Evolutionary conservation across 2,888 invertebrate genomes (phyloP).

Genomic region (Eudasyphora cyanicolor): DNA sequence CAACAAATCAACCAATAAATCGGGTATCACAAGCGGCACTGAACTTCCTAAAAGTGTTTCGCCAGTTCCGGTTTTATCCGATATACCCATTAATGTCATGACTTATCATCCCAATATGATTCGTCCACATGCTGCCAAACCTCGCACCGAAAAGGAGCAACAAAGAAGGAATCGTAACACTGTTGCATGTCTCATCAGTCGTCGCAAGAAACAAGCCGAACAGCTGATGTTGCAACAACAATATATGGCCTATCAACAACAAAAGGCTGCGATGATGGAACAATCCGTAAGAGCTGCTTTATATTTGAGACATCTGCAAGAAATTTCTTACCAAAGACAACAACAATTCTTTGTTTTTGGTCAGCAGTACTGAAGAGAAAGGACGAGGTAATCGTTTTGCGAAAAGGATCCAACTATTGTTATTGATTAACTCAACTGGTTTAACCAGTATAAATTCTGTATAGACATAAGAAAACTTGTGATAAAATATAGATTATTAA

Average conservation of each 20-base stretch:
- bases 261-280: conserved; percentile 60
- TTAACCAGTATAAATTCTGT: too few species aligned
- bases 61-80: background rate
- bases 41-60: too few species aligned
- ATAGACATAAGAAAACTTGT: too few species aligned
- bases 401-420: too few species aligned
- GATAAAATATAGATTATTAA: too few species aligned
- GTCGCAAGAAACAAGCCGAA: conserved; percentile 69
- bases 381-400: too few species aligned
- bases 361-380: background rate
- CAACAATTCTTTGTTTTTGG: conserved; percentile 23
- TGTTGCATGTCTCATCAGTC: conserved; percentile 68
- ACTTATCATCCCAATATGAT: conserved; percentile 71
- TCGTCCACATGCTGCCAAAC: conserved; percentile 60
- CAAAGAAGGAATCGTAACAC: conserved; percentile 72
- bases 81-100: conserved; percentile 4
- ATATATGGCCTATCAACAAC: conserved; percentile 63
- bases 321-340: background rate
- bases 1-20: too few species aligned
- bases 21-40: too few species aligned
- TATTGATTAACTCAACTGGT: too few species aligned
- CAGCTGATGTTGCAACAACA: conserved; percentile 69
- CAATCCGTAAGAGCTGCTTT: conserved; percentile 28
- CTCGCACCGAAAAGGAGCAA: conserved; percentile 69
- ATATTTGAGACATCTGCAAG: conserved; percentile 32